Conservation (phyloP, 2,113 vertebrate genomes). For the Nerophis lumbriciformis region DNA sequence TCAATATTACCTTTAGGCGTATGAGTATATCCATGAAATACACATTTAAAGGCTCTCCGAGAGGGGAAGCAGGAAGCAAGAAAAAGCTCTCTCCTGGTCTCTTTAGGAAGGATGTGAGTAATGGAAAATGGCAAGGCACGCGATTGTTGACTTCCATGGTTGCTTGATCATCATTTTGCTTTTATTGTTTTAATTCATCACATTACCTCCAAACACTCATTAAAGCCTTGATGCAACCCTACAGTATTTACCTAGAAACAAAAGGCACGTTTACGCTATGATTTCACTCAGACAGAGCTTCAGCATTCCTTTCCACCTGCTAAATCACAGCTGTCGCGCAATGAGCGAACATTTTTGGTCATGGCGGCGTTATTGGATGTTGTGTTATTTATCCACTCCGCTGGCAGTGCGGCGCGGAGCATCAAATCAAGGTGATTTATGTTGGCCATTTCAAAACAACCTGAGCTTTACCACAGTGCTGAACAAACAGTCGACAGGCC, state of each 20-base stretch:
- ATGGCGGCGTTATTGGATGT: background rate
- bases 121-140: background rate
- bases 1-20: slow-evolving; percentile 21
- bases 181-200: background rate
- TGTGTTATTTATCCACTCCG: background rate
- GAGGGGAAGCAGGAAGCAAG: too few relatives aligned
- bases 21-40: slow-evolving; percentile 15
- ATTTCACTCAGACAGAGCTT: background rate
- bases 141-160: background rate
- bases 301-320: background rate
- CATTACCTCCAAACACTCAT: background rate
- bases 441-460: background rate
- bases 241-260: too few relatives aligned
- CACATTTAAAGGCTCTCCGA: background rate
- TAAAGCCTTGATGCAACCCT: background rate
- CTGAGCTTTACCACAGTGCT: background rate
- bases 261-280: background rate
- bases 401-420: background rate
- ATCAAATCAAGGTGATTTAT: slow-evolving; percentile 1
- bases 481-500: background rate
- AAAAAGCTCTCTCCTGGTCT: too few relatives aligned
- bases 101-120: too few relatives aligned
- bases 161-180: background rate
- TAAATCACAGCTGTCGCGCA: background rate
- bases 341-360: slow-evolving; percentile 2